Base-by-base conservation (phyloP, 1,140 invertebrate genomes). In the Harpegnathos saltator region DNA sequence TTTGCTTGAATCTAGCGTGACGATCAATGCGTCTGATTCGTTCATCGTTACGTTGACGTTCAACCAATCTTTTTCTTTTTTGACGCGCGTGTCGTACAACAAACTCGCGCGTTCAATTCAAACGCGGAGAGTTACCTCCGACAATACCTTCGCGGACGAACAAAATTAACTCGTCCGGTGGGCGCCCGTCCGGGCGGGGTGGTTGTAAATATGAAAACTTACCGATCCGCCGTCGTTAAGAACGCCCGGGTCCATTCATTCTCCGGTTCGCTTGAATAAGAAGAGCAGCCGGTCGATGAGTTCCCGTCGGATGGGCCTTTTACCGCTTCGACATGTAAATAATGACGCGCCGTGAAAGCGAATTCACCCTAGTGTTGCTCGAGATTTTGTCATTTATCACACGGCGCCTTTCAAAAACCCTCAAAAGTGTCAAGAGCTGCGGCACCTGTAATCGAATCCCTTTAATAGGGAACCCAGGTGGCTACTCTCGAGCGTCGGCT, bases 251-350 rank as follows among this genome's bases (percentile, higher is more conserved):
- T 80, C 52, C 54, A 71, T 80, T 80, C 75, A 80, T 80, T 80
- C 52, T 17, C 11, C 52, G 22, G 33, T 22, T 66, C 26, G 26
- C 74, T 12, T 80, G 75, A 69, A 71, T 80, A 80, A 80, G 75
- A 80, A 80, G 75, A 71, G 15, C 63, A 48, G 22, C 65, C 15
- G 54, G 69, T 80, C 75, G 75, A 80, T 80, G 68, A 80, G 75
- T 80, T 58, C 58, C 50, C 50, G 29, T 17, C 22, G 17, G 65
- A 52, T 17, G 63, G 29, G 62, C 65, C 74, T 80, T 80, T 71
- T 80, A 80, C 75, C 54, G 29, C 65, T 80, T 80, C 68, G 75
- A 80, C 75, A 80, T 65, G n/a, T 80, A 80, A 80, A 80, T 80
- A 80, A 80, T 80, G 75, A 80, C 75, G 75, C 52, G 22, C 65